Conservation (phyloP, 1,140 invertebrate genomes). For the Drosophila arizonae region DNA sequence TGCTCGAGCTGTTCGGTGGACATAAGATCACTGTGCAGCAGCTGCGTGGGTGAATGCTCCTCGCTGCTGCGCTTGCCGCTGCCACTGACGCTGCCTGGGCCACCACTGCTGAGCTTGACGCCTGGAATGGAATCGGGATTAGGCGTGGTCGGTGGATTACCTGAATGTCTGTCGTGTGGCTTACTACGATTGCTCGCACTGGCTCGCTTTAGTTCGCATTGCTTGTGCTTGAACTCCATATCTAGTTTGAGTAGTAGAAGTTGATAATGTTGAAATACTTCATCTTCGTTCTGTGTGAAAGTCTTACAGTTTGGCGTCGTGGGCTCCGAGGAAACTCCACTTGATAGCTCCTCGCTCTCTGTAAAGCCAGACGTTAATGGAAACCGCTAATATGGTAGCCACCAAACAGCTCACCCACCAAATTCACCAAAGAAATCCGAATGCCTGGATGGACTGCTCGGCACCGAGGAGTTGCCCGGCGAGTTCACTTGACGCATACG, state of each 20-base stretch:
- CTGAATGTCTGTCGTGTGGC: background rate
- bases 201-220: conserved; percentile 87
- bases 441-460: conserved; percentile 87
- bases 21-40: conserved; percentile 57
- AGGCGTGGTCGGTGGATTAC: conserved; percentile 6
- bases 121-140: conserved; percentile 20
- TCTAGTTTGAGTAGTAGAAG: conserved; percentile 88
- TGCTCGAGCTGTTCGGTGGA: conserved; percentile 84
- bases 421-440: conserved; percentile 85
- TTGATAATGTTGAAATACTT: conserved; percentile 86
- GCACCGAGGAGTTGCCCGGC: conserved; percentile 84
- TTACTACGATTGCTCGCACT: conserved; percentile 63
- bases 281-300: conserved; percentile 81
- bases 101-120: conserved; percentile 52
- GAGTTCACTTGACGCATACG: conserved; percentile 65
- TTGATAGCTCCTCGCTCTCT: conserved; percentile 82
- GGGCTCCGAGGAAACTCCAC: conserved; percentile 80
- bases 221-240: conserved; percentile 88
- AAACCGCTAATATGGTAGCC: background rate
- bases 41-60: conserved; percentile 68
- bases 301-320: conserved; percentile 75
- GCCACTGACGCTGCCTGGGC: conserved; percentile 73
- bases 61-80: conserved; percentile 68
- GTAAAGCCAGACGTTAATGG: conserved; percentile 15
- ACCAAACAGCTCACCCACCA: conserved; percentile 40